phyloP scores from a whole-genome alignment of 2,888 invertebrate species.

The Ectobius pallidus region DNA sequence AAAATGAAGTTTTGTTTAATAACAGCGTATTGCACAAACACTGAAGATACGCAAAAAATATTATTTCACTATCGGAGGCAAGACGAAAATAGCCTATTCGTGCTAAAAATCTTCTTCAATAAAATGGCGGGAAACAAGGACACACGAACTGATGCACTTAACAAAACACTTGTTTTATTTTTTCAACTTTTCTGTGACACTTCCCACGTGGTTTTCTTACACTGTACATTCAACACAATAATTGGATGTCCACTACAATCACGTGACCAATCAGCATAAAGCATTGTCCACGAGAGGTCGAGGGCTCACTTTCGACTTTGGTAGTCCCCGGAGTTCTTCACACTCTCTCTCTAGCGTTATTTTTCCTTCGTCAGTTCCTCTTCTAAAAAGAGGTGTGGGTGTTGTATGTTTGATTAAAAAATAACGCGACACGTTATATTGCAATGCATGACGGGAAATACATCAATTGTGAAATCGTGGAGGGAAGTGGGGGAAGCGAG shows the following conservation, averaged over 20 bases:
- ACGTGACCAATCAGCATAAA: conserved; percentile 1
- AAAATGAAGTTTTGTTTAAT: too few relatives aligned
- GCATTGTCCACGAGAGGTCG: background rate
- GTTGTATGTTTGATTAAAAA: too few relatives aligned
- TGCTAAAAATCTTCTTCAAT: too few relatives aligned
- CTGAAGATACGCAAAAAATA: too few relatives aligned
- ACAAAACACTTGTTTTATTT: conserved; percentile 15
- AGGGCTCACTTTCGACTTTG: too few relatives aligned
- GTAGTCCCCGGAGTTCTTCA: too few relatives aligned
- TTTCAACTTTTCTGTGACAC: background rate
- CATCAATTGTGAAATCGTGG: conserved; percentile 4
- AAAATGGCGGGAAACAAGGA: background rate
- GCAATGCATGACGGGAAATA: conserved; percentile 22
- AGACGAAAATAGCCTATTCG: too few relatives aligned
- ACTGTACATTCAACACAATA: background rate
- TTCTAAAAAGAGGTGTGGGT: too few relatives aligned
- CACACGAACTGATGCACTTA: background rate
- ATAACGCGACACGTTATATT: background rate
- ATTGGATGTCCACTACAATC: background rate
- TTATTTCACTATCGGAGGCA: too few relatives aligned
- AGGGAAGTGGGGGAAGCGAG: background rate
- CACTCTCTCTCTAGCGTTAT: too few relatives aligned
- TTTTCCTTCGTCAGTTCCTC: too few relatives aligned
- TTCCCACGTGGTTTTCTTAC: background rate
- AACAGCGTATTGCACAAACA: too few relatives aligned